These are phyloP conservation scores for Habroteleia sp. DNA, from an alignment of 2,888 invertebrate species.

Conservation along the genomic window DNA sequence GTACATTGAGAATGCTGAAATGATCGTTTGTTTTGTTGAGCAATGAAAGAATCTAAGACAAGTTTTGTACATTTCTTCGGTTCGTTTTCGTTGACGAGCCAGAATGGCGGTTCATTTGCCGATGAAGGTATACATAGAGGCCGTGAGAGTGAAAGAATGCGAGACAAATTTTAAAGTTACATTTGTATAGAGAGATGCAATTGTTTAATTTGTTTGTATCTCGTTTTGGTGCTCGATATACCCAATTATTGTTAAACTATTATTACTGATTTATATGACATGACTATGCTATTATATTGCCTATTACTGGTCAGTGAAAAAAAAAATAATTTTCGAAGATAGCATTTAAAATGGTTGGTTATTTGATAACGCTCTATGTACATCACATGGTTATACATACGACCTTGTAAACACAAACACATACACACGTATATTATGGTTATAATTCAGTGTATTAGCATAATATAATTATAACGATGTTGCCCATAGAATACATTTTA, in stretches of 20 bases:
- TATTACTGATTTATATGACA: constrained; percentile 75
- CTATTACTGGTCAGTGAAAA: constrained; percentile 75
- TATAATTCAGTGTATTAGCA: constrained; percentile 80
- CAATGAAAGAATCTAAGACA: constrained; percentile 11
- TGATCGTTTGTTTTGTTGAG: constrained; percentile 56
- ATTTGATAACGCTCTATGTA: constrained; percentile 75
- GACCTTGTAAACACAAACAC: constrained; percentile 72
- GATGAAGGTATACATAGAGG: constrained; percentile 22
- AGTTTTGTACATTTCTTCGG: constrained; percentile 46
- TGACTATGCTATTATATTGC: constrained; percentile 75
- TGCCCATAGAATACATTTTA: constrained; percentile 81
- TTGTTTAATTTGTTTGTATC: constrained; percentile 71
- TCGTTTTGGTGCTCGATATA: constrained; percentile 79
- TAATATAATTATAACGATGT: constrained; percentile 80
- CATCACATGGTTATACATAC: constrained; percentile 73
- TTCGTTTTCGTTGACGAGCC: constrained; percentile 35
- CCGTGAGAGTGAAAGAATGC: constrained; percentile 21
- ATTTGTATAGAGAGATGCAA: constrained; percentile 65
- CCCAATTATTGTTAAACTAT: constrained; percentile 74
- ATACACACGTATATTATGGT: constrained; percentile 73
- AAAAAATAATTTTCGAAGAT: constrained; percentile 71
- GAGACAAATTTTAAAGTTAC: constrained; percentile 52
- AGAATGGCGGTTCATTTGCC: constrained; percentile 35
- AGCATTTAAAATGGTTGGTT: constrained; percentile 76
- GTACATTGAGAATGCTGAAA: constrained; percentile 51